Conservation (phyloP, 2,888 invertebrate genomes). For the Noctua comes region DNA sequence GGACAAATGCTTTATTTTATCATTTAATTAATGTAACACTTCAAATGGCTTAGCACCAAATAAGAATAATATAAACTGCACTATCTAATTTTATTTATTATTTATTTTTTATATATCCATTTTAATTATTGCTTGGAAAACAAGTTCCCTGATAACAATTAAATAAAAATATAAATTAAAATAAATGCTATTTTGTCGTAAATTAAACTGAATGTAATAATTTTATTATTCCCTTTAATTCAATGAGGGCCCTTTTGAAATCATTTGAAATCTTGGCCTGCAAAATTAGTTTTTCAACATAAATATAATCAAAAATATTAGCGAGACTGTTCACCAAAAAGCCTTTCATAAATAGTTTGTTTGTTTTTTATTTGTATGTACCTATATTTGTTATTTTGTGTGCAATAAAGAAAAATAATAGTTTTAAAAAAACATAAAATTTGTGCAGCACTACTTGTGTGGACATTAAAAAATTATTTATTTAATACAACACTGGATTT, state of each 20-base stretch:
- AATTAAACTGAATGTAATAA: slow-evolving; percentile 14
- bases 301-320: not conserved
- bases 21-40: slow-evolving; percentile 25
- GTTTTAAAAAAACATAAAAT: slow-evolving; percentile 4
- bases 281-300: slow-evolving; percentile 13
- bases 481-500: slow-evolving; percentile 55
- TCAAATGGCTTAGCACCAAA: slow-evolving; percentile 63
- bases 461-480: slow-evolving; percentile 16
- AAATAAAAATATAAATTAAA: slow-evolving; percentile 11
- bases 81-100: slow-evolving; percentile 34
- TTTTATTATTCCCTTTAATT: slow-evolving; percentile 49
- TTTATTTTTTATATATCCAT: slow-evolving; percentile 21
- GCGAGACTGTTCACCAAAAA: not conserved
- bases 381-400: too few relatives aligned
- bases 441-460: slow-evolving; percentile 47
- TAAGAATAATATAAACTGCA: slow-evolving; percentile 36
- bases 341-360: not conserved
- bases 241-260: slow-evolving; percentile 9
- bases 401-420: too few relatives aligned
- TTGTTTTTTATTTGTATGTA: too few relatives aligned
- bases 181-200: slow-evolving; percentile 16
- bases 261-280: slow-evolving; percentile 1
- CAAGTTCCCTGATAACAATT: slow-evolving; percentile 12
- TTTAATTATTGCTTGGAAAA: slow-evolving; percentile 51
- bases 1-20: slow-evolving; percentile 67